These are phyloP conservation scores for Gymnocypris eckloni DNA, from an alignment of 2,797 vertebrate genomes.

Conservation along the genomic window DNA sequence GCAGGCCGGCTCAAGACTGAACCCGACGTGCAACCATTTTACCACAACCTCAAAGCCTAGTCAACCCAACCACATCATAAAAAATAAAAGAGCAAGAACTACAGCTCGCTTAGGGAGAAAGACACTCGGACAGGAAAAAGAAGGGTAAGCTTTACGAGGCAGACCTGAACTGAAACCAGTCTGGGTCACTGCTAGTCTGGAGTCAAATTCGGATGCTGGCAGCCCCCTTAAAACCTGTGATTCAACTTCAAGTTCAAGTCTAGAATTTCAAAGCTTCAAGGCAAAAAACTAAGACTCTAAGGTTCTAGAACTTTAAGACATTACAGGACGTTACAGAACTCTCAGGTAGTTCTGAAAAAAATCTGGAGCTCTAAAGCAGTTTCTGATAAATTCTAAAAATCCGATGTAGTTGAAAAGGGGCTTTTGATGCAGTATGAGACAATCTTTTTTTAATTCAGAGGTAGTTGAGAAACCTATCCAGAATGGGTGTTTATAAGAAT, in stretches of 20 bases:
- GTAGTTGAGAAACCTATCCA: not conserved
- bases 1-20: not conserved
- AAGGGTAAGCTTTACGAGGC: conserved; percentile 36
- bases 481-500: not conserved
- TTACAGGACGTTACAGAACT: not conserved
- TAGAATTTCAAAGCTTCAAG: not conserved
- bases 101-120: not conserved
- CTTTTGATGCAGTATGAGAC: not conserved
- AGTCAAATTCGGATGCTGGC: not conserved
- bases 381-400: not conserved
- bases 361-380: too few relatives aligned
- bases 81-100: conserved; percentile 8
- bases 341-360: not conserved
- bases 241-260: conserved; percentile 6
- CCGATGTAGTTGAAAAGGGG: not conserved
- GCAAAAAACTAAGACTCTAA: not conserved
- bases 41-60: conserved; percentile 28
- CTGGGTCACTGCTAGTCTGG: conserved; percentile 15
- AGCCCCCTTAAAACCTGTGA: not conserved
- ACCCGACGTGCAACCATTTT: not conserved
- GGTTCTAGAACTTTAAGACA: not conserved
- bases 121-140: conserved; percentile 12
- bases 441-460: too few relatives aligned
- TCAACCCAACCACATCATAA: conserved; percentile 23
- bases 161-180: conserved; percentile 44